Percentiles rank a stretch among this genome's conserved stretches.
These are phyloP conservation scores for Varanus komodoensis DNA, from an alignment of 2,113 vertebrate species.

Conservation along the genomic window DNA sequence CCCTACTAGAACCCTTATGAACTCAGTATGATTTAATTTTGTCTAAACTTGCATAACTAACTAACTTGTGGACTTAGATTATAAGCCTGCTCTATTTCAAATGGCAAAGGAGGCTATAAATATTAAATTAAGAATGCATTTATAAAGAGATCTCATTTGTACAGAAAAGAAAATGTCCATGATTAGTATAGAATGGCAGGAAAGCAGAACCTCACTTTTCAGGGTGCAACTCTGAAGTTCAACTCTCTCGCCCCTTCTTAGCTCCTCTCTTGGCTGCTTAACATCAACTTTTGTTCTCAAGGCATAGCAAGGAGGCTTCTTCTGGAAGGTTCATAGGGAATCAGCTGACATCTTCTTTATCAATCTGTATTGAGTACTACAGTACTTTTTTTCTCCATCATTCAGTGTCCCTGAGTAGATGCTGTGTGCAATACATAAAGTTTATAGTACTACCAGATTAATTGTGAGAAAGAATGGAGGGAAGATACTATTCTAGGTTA, in stretches of 20 bases:
- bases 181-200: not conserved
- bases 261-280: too few relatives aligned
- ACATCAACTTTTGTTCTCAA: not conserved
- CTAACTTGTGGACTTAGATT: not conserved
- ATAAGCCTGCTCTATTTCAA: not conserved
- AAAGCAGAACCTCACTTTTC: not conserved
- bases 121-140: not conserved
- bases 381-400: not conserved
- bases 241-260: not conserved
- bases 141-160: not conserved
- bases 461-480: not conserved
- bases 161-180: not conserved
- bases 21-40: not conserved
- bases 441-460: not conserved
- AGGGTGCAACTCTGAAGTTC: not conserved
- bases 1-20: too few relatives aligned
- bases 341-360: not conserved
- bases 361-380: not conserved
- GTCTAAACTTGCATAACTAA: not conserved
- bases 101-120: not conserved
- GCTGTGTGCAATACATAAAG: not conserved
- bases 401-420: not conserved
- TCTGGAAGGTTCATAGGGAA: not conserved
- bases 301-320: not conserved
- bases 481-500: not conserved